These are phyloP conservation scores for Pomatorhinus ruficollis DNA, from an alignment of 2,113 vertebrate genomes.

Conservation along the genomic window DNA sequence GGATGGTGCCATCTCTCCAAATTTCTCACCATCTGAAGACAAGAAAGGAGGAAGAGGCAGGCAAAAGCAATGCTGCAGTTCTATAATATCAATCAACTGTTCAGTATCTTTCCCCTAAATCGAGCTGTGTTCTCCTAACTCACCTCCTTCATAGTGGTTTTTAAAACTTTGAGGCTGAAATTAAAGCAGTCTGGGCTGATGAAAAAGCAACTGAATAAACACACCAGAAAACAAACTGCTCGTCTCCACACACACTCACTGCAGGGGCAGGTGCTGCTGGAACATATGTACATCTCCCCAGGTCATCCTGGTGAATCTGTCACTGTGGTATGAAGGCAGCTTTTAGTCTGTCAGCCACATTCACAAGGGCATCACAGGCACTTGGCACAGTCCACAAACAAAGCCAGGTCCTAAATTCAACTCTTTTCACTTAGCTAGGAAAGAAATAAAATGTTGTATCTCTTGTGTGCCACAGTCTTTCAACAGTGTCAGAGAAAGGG, in stretches of 20 bases:
- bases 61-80: not conserved
- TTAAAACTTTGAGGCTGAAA: not conserved
- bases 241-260: not conserved
- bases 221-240: not conserved
- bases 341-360: not conserved
- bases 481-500: not conserved
- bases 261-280: not conserved
- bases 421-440: not conserved
- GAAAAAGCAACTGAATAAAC: not conserved
- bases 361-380: not conserved
- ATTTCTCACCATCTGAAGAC: not conserved
- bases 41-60: not conserved
- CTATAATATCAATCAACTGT: not conserved
- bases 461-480: not conserved
- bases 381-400: not conserved
- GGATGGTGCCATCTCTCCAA: not conserved
- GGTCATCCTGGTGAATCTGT: not conserved
- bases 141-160: not conserved
- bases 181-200: not conserved
- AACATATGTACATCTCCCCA: rapidly evolving
- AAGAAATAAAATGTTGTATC: not conserved
- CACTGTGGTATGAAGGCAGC: not conserved
- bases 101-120: not conserved
- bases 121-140: not conserved
- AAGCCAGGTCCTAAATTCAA: not conserved